Evolutionary conservation across 2,888 invertebrate species (phyloP).

Genomic region (Tenthredo distinguenda): DNA sequence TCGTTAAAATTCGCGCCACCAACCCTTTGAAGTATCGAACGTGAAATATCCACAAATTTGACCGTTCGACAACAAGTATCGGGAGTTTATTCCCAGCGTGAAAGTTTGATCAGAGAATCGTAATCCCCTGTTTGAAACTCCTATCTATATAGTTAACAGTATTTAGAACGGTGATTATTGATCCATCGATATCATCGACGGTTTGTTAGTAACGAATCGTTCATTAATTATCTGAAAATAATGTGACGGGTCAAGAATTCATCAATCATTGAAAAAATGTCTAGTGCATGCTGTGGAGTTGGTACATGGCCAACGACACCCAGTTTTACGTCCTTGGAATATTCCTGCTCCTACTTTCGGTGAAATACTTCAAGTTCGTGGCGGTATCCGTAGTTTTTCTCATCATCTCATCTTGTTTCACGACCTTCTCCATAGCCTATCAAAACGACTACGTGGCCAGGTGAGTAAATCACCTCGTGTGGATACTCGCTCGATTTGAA

Average conservation of each 20-base stretch:
- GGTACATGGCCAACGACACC: slow-evolving; percentile 78
- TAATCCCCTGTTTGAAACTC: not conserved
- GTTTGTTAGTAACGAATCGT: not conserved
- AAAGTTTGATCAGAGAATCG: not conserved
- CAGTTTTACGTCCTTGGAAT: slow-evolving; percentile 78
- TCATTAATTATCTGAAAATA: not conserved
- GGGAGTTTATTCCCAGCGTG: not conserved
- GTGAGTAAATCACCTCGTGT: slow-evolving; percentile 61
- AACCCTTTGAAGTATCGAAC: slow-evolving; percentile 9
- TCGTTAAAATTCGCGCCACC: slow-evolving; percentile 10
- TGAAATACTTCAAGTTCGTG: slow-evolving; percentile 81
- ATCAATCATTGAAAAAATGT: slow-evolving; percentile 43
- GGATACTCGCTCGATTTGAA: not conserved
- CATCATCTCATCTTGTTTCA: slow-evolving; percentile 87
- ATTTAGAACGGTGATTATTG: not conserved
- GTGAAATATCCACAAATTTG: not conserved
- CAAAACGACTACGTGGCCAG: slow-evolving; percentile 84
- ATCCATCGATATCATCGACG: not conserved
- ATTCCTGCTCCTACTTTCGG: slow-evolving; percentile 75
- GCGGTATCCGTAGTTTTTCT: slow-evolving; percentile 81
- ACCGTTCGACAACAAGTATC: not conserved
- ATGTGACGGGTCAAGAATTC: not conserved
- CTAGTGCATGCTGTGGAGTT: slow-evolving; percentile 79
- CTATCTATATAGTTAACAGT: not conserved
- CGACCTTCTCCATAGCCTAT: slow-evolving; percentile 87